Conservation (phyloP, 2,113 vertebrate species). For the Xenopus borealis region DNA sequence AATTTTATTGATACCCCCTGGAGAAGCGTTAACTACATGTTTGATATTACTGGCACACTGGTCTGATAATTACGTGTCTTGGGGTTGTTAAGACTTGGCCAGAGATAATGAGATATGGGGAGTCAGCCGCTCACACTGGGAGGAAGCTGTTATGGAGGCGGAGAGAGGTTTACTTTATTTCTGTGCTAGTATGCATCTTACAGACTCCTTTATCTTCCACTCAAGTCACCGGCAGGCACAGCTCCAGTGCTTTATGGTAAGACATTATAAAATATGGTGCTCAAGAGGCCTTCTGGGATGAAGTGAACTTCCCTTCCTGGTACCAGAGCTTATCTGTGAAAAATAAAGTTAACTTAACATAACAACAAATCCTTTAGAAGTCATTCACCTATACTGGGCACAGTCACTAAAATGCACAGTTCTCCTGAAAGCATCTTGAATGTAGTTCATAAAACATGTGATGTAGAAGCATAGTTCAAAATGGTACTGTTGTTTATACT, state of each 20-base stretch:
- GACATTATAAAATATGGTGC: neutral
- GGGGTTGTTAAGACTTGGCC: slow-evolving; percentile 44
- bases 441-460: too few relatives aligned
- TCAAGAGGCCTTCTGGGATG: neutral
- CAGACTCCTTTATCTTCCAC: neutral
- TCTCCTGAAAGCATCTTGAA: too few relatives aligned
- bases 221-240: neutral
- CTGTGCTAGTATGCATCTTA: slow-evolving; percentile 11
- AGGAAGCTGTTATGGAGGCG: slow-evolving; percentile 7
- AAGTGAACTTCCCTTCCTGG: too few relatives aligned
- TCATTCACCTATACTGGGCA: too few relatives aligned
- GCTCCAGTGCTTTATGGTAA: neutral
- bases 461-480: too few relatives aligned
- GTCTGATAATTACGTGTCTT: slow-evolving; percentile 54
- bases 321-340: too few relatives aligned
- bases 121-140: slow-evolving; percentile 4
- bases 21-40: slow-evolving; percentile 54
- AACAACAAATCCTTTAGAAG: too few relatives aligned
- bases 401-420: too few relatives aligned
- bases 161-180: slow-evolving; percentile 12
- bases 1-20: slow-evolving; percentile 59
- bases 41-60: slow-evolving; percentile 58
- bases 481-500: too few relatives aligned
- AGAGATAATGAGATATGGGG: slow-evolving; percentile 43
- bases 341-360: too few relatives aligned